These are phyloP conservation scores for Brachypalpus laphriformis DNA, from an alignment of 2,888 invertebrate genomes.

Conservation along the genomic window DNA sequence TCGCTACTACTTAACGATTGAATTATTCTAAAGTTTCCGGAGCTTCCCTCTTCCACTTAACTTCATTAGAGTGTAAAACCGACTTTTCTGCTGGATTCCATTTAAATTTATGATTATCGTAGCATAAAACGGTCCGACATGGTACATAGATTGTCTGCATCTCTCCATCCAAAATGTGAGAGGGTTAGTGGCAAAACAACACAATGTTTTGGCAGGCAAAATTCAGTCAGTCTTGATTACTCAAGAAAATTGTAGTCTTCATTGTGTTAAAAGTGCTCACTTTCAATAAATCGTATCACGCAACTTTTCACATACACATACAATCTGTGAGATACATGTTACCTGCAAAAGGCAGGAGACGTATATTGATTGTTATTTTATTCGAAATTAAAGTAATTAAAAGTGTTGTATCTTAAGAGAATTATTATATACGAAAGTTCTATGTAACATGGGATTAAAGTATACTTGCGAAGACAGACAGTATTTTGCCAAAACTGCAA, in stretches of 20 bases:
- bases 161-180: neutral
- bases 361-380: slow-evolving; percentile 41
- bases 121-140: slow-evolving; percentile 13
- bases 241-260: slow-evolving; percentile 26
- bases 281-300: slow-evolving; percentile 10
- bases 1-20: slow-evolving; percentile 1
- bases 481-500: neutral
- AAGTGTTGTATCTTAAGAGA: slow-evolving; percentile 36
- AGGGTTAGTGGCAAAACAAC: neutral
- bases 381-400: slow-evolving; percentile 53
- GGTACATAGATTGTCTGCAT: slow-evolving; percentile 4
- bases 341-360: neutral
- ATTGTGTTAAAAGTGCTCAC: slow-evolving; percentile 13
- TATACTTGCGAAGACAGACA: neutral
- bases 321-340: neutral
- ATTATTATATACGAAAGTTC: neutral
- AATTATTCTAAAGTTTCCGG: slow-evolving; percentile 19
- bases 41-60: neutral
- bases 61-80: neutral
- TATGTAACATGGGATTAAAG: neutral
- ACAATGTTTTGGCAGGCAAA: slow-evolving; percentile 41
- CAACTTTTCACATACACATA: slow-evolving; percentile 5
- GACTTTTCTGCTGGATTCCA: slow-evolving; percentile 39
- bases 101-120: slow-evolving; percentile 30
- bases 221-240: slow-evolving; percentile 6